Percentiles rank a stretch among this genome's conserved stretches.
phyloP scores from a whole-genome alignment of 2,888 invertebrate genomes.

The Epirrhoe alternata region DNA sequence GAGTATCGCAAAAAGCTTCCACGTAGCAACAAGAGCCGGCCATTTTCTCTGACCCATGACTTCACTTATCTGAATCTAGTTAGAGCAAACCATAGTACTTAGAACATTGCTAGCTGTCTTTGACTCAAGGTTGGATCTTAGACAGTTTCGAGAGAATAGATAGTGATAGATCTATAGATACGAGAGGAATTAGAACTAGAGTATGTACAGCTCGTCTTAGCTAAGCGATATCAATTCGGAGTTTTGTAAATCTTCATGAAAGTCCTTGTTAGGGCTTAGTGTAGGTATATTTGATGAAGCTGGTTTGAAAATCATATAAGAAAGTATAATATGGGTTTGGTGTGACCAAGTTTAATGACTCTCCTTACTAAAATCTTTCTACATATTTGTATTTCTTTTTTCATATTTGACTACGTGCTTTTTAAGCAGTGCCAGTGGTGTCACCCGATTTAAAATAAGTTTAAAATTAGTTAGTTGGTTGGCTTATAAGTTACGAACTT shows the following conservation, averaged over 20 bases:
- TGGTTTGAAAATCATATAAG: too few relatives aligned
- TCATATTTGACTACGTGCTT: too few relatives aligned
- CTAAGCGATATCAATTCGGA: too few relatives aligned
- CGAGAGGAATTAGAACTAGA: neutral
- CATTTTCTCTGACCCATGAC: constrained; percentile 37
- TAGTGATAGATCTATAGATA: neutral
- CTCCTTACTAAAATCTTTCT: too few relatives aligned
- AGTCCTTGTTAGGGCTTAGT: neutral
- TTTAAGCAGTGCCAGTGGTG: too few relatives aligned
- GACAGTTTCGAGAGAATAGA: neutral
- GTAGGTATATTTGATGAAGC: neutral
- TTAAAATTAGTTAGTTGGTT: too few relatives aligned
- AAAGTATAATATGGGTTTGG: too few relatives aligned
- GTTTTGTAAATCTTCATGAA: neutral
- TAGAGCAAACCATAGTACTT: constrained; percentile 33
- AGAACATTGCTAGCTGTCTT: constrained; percentile 16
- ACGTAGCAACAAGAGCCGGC: constrained; percentile 27
- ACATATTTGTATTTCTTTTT: too few relatives aligned
- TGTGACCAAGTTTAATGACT: too few relatives aligned
- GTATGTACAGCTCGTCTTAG: neutral
- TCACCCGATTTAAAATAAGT: too few relatives aligned
- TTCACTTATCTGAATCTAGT: constrained; percentile 45
- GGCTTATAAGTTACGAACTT: too few relatives aligned
- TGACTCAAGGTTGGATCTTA: constrained; percentile 7
- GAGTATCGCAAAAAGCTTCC: constrained; percentile 33